Evolutionary conservation across 2,113 vertebrate species (phyloP).

Genomic region (Marmota monax): DNA sequence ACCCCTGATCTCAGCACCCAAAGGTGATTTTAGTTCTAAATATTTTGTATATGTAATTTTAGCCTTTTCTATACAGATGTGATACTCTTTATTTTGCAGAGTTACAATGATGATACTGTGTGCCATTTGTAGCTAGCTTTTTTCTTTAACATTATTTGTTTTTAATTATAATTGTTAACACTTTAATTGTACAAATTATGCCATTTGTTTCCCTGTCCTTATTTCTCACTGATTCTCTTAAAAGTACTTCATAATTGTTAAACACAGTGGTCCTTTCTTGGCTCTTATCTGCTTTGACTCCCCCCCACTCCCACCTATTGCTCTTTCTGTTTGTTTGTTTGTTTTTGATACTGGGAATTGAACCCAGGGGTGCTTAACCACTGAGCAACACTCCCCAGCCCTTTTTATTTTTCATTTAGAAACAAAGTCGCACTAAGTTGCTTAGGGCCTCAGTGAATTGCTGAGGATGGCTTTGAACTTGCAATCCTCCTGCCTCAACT

Average conservation of each 20-base stretch:
- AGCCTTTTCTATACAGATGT: not conserved
- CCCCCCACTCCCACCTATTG: no score
- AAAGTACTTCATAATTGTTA: not conserved
- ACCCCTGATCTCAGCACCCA: not conserved
- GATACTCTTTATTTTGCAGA: not conserved
- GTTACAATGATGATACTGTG: not conserved
- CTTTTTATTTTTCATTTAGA: no score
- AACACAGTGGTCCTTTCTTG: not conserved
- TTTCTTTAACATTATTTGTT: not conserved
- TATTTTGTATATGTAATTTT: not conserved
- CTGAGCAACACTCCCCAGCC: no score
- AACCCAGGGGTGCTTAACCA: no score
- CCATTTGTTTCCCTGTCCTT: not conserved
- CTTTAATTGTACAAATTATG: not conserved
- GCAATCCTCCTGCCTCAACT: no score
- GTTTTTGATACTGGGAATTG: no score
- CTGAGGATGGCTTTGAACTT: no score
- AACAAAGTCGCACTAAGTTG: no score
- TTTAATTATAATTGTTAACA: not conserved
- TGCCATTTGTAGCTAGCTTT: not conserved
- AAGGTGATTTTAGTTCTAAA: constrained; percentile 38
- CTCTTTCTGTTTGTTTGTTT: no score
- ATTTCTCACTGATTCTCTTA: not conserved
- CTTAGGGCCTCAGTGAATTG: no score
- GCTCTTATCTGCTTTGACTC: not conserved